A percentile compares a stretch with the other conserved stretches of the same genome.
Evolutionary conservation across 1,140 invertebrate genomes (phyloP).

Genomic region (Lycorma delicatula): DNA sequence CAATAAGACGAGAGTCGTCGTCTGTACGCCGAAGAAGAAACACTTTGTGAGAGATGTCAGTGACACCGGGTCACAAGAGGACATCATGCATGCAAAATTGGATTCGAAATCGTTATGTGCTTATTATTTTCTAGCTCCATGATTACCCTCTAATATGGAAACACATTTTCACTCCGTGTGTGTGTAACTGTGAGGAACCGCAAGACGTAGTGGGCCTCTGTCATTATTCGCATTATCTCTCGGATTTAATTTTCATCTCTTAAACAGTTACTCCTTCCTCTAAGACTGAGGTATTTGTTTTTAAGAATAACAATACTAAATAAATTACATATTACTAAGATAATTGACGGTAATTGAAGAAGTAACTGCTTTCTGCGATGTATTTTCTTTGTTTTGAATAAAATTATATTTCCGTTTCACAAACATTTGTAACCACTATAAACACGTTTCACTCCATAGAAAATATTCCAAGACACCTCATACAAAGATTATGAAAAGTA

Average conservation of each 20-base stretch:
- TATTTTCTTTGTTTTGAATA: neutral
- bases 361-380: neutral
- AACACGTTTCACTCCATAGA: too few relatives aligned
- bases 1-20: too few relatives aligned
- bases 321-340: neutral
- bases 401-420: too few relatives aligned
- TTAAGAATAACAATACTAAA: constrained; percentile 1
- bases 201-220: neutral
- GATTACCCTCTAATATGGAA: constrained; percentile 6
- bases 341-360: neutral
- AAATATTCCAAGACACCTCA: too few relatives aligned
- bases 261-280: neutral
- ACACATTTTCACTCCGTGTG: constrained; percentile 6
- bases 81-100: constrained; percentile 6
- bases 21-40: too few relatives aligned
- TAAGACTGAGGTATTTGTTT: neutral
- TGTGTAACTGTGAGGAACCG: neutral
- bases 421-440: too few relatives aligned
- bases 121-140: neutral
- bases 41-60: too few relatives aligned
- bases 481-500: too few relatives aligned
- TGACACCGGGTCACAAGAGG: neutral
- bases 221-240: neutral
- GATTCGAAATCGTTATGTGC: constrained; percentile 6
- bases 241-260: neutral